Evolutionary conservation across 92 coral and sea anemone species (phyloP).

Genomic region (Chrysogorgia sp.): DNA sequence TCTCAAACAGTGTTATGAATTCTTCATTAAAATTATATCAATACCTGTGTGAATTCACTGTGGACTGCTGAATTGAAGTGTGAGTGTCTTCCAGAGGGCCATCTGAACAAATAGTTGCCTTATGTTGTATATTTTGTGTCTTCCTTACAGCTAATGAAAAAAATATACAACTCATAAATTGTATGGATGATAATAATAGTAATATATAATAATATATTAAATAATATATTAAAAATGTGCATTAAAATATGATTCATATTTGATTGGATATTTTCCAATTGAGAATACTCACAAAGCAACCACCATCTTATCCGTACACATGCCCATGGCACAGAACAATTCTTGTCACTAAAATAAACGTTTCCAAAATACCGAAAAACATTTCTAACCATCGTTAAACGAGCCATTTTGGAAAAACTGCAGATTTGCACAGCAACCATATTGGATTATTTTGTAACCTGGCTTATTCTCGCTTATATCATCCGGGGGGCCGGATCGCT

Average conservation of each 20-base stretch:
- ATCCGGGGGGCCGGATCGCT: too few species aligned
- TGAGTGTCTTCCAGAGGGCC: too few species aligned
- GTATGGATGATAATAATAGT: not conserved
- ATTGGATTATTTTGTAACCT: too few species aligned
- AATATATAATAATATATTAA: not conserved
- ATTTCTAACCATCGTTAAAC: not conserved
- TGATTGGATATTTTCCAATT: not conserved
- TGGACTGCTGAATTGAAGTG: too few species aligned
- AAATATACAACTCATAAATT: not conserved
- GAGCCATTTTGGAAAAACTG: not conserved
- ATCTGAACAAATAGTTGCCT: constrained; percentile 5
- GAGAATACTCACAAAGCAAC: not conserved
- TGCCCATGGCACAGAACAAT: constrained; percentile 6
- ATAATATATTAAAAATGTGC: not conserved
- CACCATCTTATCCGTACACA: constrained; percentile 11
- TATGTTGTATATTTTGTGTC: not conserved
- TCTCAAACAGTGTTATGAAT: not conserved
- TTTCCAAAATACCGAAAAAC: not conserved
- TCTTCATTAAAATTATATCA: too few species aligned
- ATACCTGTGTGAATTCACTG: not conserved
- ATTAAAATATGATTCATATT: not conserved
- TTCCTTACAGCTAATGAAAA: constrained; percentile 17
- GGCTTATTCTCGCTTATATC: too few species aligned
- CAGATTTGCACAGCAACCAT: not conserved
- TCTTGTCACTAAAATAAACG: constrained; percentile 1